Conservation (phyloP, 2,888 invertebrate genomes). For the Galeruca laticollis region DNA sequence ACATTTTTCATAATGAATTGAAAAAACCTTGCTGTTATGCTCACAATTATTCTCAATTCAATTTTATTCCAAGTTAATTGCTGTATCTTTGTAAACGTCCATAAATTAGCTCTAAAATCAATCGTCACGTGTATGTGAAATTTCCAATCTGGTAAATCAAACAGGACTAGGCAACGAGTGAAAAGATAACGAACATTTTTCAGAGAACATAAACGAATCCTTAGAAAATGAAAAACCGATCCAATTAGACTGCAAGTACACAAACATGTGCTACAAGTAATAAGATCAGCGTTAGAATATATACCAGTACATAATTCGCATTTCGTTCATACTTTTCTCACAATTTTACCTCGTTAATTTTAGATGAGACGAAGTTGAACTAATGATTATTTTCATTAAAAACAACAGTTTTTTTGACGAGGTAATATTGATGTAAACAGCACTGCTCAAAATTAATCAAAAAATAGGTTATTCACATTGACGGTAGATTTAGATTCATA, state of each 20-base stretch:
- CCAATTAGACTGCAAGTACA: constrained; percentile 42
- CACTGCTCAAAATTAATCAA: too few relatives aligned
- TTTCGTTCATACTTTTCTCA: not conserved
- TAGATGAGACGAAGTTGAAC: not conserved
- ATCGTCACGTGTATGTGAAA: not conserved
- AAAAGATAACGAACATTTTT: constrained; percentile 18
- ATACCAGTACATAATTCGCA: not conserved
- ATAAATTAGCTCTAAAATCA: too few relatives aligned
- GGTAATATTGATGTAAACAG: too few relatives aligned
- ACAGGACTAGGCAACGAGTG: not conserved
- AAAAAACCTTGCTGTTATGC: too few relatives aligned
- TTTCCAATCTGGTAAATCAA: not conserved
- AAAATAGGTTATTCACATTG: too few relatives aligned
- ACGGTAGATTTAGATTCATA: too few relatives aligned
- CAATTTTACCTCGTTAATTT: not conserved
- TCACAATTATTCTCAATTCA: too few relatives aligned
- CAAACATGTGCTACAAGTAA: constrained; percentile 46
- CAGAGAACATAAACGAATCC: constrained; percentile 46
- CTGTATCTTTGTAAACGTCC: too few relatives aligned
- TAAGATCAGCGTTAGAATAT: constrained; percentile 43
- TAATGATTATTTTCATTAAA: not conserved
- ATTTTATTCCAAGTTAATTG: too few relatives aligned
- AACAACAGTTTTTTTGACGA: too few relatives aligned
- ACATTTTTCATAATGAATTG: too few relatives aligned
- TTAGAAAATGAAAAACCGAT: constrained; percentile 45